These are phyloP conservation scores for Chrysolina oricalcia DNA, from an alignment of 2,888 invertebrate genomes.

Conservation along the genomic window DNA sequence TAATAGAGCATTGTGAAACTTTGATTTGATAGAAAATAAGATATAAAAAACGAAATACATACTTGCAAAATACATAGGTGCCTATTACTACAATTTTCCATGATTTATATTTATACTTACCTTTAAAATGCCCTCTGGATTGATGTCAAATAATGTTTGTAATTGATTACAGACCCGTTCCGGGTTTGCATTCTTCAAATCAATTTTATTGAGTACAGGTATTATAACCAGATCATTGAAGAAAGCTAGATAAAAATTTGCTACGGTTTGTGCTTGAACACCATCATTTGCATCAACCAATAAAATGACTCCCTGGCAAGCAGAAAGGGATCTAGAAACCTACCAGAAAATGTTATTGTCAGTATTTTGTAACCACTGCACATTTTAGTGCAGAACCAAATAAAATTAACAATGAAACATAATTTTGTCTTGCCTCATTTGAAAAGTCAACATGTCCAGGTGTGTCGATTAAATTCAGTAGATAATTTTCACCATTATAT, in stretches of 20 bases:
- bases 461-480: conserved; percentile 97
- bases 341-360: conserved; percentile 59
- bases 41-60: not conserved
- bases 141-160: conserved; percentile 86
- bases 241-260: conserved; percentile 94
- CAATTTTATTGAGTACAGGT: conserved; percentile 97
- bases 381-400: too few species aligned
- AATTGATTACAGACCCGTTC: conserved; percentile 87
- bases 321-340: conserved; percentile 89
- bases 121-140: conserved; percentile 81
- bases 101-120: conserved; percentile 74
- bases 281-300: conserved; percentile 97
- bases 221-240: conserved; percentile 86
- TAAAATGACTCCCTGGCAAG: conserved; percentile 95
- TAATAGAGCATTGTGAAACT: too few species aligned
- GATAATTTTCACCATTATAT: conserved; percentile 81
- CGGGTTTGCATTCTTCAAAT: conserved; percentile 92
- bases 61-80: not conserved
- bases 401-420: too few species aligned
- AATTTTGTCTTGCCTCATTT: conserved; percentile 82
- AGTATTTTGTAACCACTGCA: too few species aligned
- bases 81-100: too few species aligned
- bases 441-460: conserved; percentile 99
- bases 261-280: conserved; percentile 97
- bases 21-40: too few species aligned